These are phyloP conservation scores for Gouania willdenowi DNA, from an alignment of 2,797 vertebrate species.

Conservation along the genomic window DNA sequence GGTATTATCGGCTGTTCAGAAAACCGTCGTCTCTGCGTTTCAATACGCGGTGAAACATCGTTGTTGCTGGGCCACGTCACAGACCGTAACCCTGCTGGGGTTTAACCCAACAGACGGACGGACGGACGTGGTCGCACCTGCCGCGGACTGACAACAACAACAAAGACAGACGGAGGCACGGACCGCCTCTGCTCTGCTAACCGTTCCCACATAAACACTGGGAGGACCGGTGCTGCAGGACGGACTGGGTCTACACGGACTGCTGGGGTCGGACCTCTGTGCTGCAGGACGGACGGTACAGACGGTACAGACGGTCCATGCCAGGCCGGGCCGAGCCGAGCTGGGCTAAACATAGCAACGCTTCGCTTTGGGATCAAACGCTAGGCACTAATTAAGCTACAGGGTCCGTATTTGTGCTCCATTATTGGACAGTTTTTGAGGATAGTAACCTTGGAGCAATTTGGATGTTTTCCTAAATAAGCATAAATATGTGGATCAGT, in stretches of 20 bases:
- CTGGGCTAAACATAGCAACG: constrained; percentile 43
- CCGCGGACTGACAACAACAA: constrained; percentile 36
- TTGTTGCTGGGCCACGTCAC: rapidly evolving
- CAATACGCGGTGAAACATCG: background rate
- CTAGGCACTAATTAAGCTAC: too few relatives aligned
- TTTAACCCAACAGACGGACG: background rate
- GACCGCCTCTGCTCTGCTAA: background rate
- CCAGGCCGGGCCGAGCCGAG: too few relatives aligned
- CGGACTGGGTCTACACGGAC: background rate
- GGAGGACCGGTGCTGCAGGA: too few relatives aligned
- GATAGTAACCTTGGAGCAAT: too few relatives aligned
- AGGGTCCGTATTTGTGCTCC: too few relatives aligned
- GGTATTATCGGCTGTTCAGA: background rate
- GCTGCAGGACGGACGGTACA: constrained; percentile 16
- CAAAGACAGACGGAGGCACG: constrained; percentile 42
- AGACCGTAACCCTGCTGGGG: background rate
- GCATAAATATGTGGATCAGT: constrained; percentile 87
- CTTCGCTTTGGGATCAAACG: too few relatives aligned
- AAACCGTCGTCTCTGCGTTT: background rate
- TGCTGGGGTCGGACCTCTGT: constrained; percentile 1
- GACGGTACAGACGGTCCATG: too few relatives aligned
- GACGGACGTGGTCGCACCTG: constrained; percentile 47
- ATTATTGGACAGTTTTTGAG: too few relatives aligned
- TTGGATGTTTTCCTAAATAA: constrained; percentile 57
- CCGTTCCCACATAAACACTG: background rate